Percentiles rank a stretch among this genome's conserved stretches.
Conservation (phyloP, 2,888 invertebrate species). For the Cephus rjabovi region DNA sequence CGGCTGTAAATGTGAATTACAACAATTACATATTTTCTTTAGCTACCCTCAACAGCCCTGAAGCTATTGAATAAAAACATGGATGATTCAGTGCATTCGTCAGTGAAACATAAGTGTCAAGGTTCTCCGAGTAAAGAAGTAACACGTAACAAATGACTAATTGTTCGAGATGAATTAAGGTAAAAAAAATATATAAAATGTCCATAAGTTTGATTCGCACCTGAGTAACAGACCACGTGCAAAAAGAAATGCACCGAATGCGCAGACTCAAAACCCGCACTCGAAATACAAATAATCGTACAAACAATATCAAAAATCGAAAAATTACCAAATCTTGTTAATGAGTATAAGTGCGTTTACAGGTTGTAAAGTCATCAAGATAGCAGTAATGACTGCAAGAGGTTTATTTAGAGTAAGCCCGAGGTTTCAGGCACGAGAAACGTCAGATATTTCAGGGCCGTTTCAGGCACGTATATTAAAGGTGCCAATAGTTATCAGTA, state of each 20-base stretch:
- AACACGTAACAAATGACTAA: background rate
- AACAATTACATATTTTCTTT: background rate
- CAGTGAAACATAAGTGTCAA: background rate
- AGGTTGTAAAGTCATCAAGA: no score
- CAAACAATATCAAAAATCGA: background rate
- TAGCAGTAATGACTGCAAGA: no score
- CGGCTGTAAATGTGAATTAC: background rate
- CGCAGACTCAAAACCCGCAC: background rate
- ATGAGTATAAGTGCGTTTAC: background rate
- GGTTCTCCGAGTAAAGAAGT: background rate
- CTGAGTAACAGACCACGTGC: background rate
- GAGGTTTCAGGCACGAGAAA: no score
- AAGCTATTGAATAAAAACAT: background rate
- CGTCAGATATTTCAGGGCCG: no score
- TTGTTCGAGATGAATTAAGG: background rate
- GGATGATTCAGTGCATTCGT: background rate
- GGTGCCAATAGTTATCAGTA: background rate
- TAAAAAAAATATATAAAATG: background rate
- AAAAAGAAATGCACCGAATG: background rate
- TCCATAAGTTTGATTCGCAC: no score
- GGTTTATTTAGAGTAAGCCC: no score
- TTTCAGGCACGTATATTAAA: background rate
- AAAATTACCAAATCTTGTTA: background rate
- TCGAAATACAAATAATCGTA: background rate
- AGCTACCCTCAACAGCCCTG: background rate